Evolutionary conservation across 1,140 invertebrate species (phyloP).

Genomic region (Drosophila mojavensis): DNA sequence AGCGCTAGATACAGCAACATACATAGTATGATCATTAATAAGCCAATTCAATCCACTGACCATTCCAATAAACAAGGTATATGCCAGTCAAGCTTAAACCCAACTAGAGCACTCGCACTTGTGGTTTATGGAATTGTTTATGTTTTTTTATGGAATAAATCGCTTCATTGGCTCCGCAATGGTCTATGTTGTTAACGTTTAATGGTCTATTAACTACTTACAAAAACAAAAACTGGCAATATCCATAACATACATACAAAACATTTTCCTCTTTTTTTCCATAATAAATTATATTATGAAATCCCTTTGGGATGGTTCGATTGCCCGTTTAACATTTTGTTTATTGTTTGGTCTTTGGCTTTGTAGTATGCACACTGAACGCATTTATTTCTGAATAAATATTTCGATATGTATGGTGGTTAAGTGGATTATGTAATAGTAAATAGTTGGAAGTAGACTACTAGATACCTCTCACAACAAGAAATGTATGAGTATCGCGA

Average conservation of each 20-base stretch:
- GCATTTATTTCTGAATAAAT: not conserved
- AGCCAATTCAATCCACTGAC: not conserved
- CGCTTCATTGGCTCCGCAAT: constrained; percentile 5
- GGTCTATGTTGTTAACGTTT: constrained; percentile 7
- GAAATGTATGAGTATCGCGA: too few relatives aligned
- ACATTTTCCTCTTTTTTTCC: not conserved
- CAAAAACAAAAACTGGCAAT: not conserved
- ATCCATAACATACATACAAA: not conserved
- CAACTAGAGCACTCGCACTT: not conserved
- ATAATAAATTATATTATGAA: constrained; percentile 52
- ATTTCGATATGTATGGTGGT: not conserved
- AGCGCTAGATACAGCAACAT: too few relatives aligned
- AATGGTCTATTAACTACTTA: constrained; percentile 11
- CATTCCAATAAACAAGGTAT: not conserved
- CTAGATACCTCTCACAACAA: not conserved
- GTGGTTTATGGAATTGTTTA: not conserved
- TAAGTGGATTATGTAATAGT: not conserved
- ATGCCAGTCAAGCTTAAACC: not conserved
- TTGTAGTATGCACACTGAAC: constrained; percentile 5
- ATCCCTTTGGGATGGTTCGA: constrained; percentile 3
- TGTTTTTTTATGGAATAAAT: not conserved
- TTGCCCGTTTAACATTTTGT: constrained; percentile 8
- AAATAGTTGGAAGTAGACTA: not conserved
- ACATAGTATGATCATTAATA: too few relatives aligned
- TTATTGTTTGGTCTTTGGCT: constrained; percentile 1